Base-by-base conservation (phyloP, 2,797 vertebrate genomes). In the Nothura maculosa region DNA sequence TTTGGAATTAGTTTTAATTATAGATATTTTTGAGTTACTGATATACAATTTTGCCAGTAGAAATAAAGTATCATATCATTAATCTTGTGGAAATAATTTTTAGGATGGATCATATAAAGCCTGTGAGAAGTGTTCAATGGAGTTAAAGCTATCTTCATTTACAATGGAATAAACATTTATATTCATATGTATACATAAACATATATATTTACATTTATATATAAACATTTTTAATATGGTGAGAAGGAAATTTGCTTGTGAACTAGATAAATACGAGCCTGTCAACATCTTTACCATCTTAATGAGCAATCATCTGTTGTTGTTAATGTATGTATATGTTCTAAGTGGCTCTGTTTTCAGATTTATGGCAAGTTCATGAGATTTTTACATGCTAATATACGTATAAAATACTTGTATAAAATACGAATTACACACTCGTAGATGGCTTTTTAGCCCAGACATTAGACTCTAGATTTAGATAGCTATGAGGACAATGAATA, bases 61-160 rank as follows among this genome's bases (percentile, higher is more conserved):
- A 91, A 84, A 79, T 13, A 25, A 82, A 92, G 73, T 79, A 52
- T 43, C 61, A 92, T 95, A 86, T 85, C 34, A 92, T 6, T 78
- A 16, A 94, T 81, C 12, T 8, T 27, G 14, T 68, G 14, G 60
- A 94, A 95, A 68, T 87, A 48, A 30, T 55, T 83, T 62, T 92
- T 85, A 80, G 66, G 52, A 93, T 40, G 17, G 17, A 61, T n/a
- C 57, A 69, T 61, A 64, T 10, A 96, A 90, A 70, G 83, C 66
- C 48, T 90, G 8, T 69, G 54, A 95, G 63, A 93, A 57, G 58
- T 72, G 81, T 63, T 83, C 34, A 52, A 16, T 25, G 3, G 72
- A 89, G 50, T 85, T 42, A 76, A 40, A 5, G 3, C 5, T 66
- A 18, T 42, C 27, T 50, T 96, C 12, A 14, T 20, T 66, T 55